Evolutionary conservation across 1,140 invertebrate genomes (phyloP), one percentile per base, ranked within the genome.

Genomic region (Holcopasites calliopsidis): DNA sequence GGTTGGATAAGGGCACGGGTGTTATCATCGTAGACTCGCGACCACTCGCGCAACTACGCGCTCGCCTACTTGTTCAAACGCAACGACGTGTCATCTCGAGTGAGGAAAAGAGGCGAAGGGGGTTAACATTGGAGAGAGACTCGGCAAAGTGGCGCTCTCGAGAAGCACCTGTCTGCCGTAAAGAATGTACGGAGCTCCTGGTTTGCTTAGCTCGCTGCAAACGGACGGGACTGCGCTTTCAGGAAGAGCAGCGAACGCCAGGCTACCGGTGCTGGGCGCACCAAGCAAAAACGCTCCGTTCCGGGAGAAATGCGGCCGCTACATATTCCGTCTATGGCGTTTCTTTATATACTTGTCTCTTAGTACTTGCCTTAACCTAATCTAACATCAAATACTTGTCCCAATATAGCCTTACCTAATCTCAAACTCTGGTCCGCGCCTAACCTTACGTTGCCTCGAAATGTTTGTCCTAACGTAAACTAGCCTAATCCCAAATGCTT

Each of bases 121-220:
- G 44, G 55, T 42, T 44, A 31, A n/a, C n/a, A n/a, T n/a, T n/a
- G 26, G 71, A 54, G 54, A 66, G 60, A 18, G 60, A 61, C 40
- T 42, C 28, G 71, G 74, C 40, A 70, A 74, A 87, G 84, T 85
- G 72, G 80, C 72, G 81, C 84, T 82, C 84, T 87, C 71, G 75
- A 85, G 83, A 88, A 85, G 77, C 85, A 81, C 66, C 83, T 87
- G 79, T 84, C 80, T 82, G 44, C 74, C 52, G 71, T 85, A 78
- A 88, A 88, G 83, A 89, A 90, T 87, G 84, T 80, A 87, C 77
- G 80, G 72, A 79, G 75, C 75, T 75, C 80, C 78, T 88, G 86
- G 87, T 88, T 89, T 87, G 85, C 87, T 88, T 85, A 84, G 82
- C 72, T 69, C 72, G 40, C 61, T 73, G 35, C 28, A 50, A 73